Base-by-base conservation (phyloP, 2,888 invertebrate genomes). In the Agriopis aurantiaria region DNA sequence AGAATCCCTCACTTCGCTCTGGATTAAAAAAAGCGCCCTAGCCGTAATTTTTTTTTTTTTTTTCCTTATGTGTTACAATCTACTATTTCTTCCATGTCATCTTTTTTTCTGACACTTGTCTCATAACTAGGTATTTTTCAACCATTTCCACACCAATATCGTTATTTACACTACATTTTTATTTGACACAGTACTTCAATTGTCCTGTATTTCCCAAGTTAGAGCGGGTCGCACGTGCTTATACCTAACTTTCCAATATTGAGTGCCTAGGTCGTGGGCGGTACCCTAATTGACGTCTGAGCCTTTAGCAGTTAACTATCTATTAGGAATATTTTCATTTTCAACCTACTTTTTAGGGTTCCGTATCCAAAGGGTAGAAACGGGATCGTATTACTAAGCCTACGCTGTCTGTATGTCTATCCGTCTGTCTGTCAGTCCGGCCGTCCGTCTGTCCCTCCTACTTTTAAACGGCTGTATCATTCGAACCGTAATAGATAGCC, bases 221-320 rank as follows among this genome's bases (percentile, higher is more conserved):
- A 61, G 53, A 41, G 52, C n/a, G 45, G 58, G 40, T 57, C 33
- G 52, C 61, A 49, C 65, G 63, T 59, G 62, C 53, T 6, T 49
- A 40, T 8, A n/a, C 8, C 52, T 43, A 51, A 73, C 65, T 70
- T 68, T 66, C 68, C 62, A 63, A 68, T 58, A 55, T 57, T 62
- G 51, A 69, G 49, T 55, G 69, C 43, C 14, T 62, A 63, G 14
- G 48, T 59, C 69, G 67, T 73, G 68, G 72, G 69, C 58, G 72
- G 69, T 62, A 52, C 68, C 46, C 65, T 68, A 65, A 68, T 72
- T 69, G 62, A 57, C 51, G 49, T 56, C 45, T 57, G 61, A 10
- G 56, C 51, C 57, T 64, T 69, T 51, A 65, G 14, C 33, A 23
- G 45, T 48, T 59, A 59, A 17, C 48, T 48, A 48, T 12, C 51